These are phyloP conservation scores for Papilio helenus DNA, from an alignment of 1,140 invertebrate genomes.

Conservation along the genomic window DNA sequence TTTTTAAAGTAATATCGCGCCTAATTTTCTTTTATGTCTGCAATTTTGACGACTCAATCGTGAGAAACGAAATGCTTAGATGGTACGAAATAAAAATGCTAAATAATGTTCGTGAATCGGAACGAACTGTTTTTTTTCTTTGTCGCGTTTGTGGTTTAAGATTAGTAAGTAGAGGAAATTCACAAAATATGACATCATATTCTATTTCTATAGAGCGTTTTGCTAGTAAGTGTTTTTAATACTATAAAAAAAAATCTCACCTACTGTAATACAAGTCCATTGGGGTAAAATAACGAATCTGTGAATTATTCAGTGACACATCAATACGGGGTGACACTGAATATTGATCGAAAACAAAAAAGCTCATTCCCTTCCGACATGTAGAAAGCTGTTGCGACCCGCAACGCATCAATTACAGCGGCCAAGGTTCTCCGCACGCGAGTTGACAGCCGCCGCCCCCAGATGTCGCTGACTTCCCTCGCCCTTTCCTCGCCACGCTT, in stretches of 20 bases:
- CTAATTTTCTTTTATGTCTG: slow-evolving; percentile 70
- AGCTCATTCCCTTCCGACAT: slow-evolving; percentile 44
- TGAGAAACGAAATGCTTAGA: slow-evolving; percentile 39
- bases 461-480: slow-evolving; percentile 68
- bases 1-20: slow-evolving; percentile 70
- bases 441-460: slow-evolving; percentile 63
- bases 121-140: not conserved
- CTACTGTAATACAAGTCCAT: not conserved
- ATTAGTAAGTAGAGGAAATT: not conserved
- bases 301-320: slow-evolving; percentile 7
- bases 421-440: slow-evolving; percentile 49
- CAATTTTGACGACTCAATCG: slow-evolving; percentile 70
- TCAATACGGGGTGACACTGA: slow-evolving; percentile 11
- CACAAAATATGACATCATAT: not conserved
- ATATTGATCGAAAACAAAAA: slow-evolving; percentile 38
- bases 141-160: not conserved
- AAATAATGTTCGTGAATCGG: not conserved
- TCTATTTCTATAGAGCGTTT: not conserved
- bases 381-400: slow-evolving; percentile 57
- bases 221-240: not conserved
- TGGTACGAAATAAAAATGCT: slow-evolving; percentile 16
- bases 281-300: not conserved
- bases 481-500: slow-evolving; percentile 49
- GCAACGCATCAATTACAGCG: slow-evolving; percentile 64
- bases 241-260: not conserved